These are phyloP conservation scores for Pogonocichla stellata DNA, from an alignment of 2,113 vertebrate species.

Conservation along the genomic window DNA sequence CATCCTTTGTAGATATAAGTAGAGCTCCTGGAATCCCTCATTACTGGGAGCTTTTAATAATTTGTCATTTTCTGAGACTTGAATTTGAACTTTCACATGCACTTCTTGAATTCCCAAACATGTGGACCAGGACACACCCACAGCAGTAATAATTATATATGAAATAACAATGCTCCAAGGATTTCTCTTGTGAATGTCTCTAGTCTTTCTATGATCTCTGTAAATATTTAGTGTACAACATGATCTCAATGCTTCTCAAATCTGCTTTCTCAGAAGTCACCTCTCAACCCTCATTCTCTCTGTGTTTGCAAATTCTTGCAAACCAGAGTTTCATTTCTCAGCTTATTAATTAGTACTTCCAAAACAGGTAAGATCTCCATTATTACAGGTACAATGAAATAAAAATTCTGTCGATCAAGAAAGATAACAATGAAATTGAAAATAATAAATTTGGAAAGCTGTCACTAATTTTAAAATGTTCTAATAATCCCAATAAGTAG, in stretches of 20 bases:
- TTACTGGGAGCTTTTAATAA: not conserved
- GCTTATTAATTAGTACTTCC: not conserved
- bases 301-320: not conserved
- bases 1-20: not conserved
- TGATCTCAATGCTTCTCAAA: not conserved
- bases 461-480: not conserved
- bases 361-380: not conserved
- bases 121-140: not conserved
- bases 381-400: not conserved
- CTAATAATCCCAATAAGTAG: not conserved
- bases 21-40: not conserved
- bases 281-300: not conserved
- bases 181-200: not conserved
- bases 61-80: not conserved
- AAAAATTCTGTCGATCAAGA: not conserved
- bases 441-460: not conserved
- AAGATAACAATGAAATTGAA: not conserved
- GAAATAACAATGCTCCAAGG: not conserved
- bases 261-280: not conserved
- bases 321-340: not conserved
- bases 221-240: not conserved
- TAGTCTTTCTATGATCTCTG: not conserved
- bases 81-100: not conserved
- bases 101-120: not conserved
- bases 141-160: not conserved